These are phyloP conservation scores for Trachelus stipa DNA, from an alignment of 2,888 invertebrate species.

Conservation along the genomic window DNA sequence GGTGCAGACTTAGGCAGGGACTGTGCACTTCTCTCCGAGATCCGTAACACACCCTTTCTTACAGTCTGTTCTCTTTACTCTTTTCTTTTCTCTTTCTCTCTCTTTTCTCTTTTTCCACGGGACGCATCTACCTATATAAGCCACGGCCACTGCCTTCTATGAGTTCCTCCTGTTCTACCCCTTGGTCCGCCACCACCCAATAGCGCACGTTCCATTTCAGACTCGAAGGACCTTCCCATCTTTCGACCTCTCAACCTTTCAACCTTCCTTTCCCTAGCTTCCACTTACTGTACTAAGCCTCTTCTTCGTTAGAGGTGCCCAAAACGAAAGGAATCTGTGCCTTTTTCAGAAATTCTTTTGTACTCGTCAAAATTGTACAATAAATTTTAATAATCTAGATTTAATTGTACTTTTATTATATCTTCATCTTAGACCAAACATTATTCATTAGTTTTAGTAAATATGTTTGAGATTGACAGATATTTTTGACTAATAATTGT, in stretches of 20 bases:
- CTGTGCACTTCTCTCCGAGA: constrained; percentile 38
- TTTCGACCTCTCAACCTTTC: constrained; percentile 22
- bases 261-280: neutral
- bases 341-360: neutral
- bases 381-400: too few species aligned
- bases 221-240: constrained; percentile 20
- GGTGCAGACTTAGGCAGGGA: constrained; percentile 9
- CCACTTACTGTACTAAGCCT: constrained; percentile 25
- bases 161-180: neutral
- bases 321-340: neutral
- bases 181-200: constrained; percentile 23
- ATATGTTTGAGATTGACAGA: neutral
- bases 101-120: neutral
- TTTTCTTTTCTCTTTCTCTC: neutral
- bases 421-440: too few species aligned
- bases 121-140: neutral
- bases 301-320: constrained; percentile 3
- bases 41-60: constrained; percentile 15
- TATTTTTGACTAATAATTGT: neutral
- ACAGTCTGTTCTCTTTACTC: neutral
- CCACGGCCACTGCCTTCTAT: neutral
- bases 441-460: too few species aligned
- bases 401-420: too few species aligned
- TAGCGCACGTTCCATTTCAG: constrained; percentile 34
- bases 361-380: too few species aligned